phyloP scores from a whole-genome alignment of 2,888 invertebrate species.

The Agrypnus murinus region DNA sequence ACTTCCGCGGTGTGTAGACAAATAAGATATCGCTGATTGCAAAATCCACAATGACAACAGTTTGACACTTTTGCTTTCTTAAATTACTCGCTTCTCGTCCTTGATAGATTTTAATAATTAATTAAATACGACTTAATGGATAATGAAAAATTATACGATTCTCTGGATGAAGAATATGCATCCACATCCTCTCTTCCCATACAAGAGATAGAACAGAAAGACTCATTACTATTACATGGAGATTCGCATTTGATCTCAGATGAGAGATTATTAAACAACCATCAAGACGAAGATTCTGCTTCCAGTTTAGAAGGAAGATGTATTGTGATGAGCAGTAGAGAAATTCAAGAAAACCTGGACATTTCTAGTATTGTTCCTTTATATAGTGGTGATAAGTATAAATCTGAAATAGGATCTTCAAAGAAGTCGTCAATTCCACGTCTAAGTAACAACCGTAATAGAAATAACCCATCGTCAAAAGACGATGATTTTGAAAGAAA shows the following conservation, averaged over 20 bases:
- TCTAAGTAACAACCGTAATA: neutral
- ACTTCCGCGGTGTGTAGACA: no score
- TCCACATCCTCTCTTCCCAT: conserved; percentile 21
- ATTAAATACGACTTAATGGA: conserved; percentile 46
- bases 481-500: neutral
- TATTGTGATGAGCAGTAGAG: neutral
- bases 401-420: conserved; percentile 29
- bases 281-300: neutral
- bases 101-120: no score
- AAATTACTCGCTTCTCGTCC: neutral
- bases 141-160: conserved; percentile 55
- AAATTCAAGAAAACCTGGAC: conserved; percentile 16
- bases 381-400: conserved; percentile 49
- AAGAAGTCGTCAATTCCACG: conserved; percentile 26
- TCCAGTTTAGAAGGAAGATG: neutral
- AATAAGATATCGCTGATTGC: no score
- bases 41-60: neutral
- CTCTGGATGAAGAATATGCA: conserved; percentile 52
- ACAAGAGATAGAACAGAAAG: neutral
- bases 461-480: conserved; percentile 10
- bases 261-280: neutral
- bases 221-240: no score
- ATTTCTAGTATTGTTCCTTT: conserved; percentile 47
- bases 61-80: conserved; percentile 11
- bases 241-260: neutral